Evolutionary conservation across 2,888 invertebrate species (phyloP), one percentile per base, ranked within the genome.

Genomic region (Oxycera nigricornis): DNA sequence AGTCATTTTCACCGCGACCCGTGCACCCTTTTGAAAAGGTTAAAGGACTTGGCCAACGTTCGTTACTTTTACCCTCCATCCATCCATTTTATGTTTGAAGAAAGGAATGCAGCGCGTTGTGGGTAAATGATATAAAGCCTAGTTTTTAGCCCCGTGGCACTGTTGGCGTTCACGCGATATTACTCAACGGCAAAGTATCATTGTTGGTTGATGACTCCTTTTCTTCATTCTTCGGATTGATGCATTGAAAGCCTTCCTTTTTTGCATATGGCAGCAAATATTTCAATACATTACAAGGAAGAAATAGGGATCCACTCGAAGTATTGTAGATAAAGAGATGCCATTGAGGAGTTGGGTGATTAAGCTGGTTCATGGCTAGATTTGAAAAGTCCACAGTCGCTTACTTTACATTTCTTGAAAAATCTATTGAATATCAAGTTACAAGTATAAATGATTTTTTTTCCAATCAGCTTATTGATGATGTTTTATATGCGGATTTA

Each of bases 141-240:
- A 73, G 50, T 70, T 70, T 73, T 73, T 73, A 75, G 62, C 73
- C 75, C 73, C 41, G 62, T 62, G 28, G 73, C 73, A 67, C 73
- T 73, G 73, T 70, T 55, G 70, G 62, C 28, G 73, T 75, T 75
- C 73, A 73, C 55, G 41, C 50, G 30, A 22, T 73, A 30, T 22
- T 72, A 50, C 75, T 20, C 46, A 57, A 35, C 55, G 52, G 67
- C 62, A 75, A 70, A 62, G 72, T 46, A 57, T 62, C 62, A 75
- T 75, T 75, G 75, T 75, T 67, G 73, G 62, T 30, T 57, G 39
- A 39, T 52, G 52, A 70, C 30, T 73, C 73, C 55, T 41, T 67
- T 62, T 61, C 55, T 59, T 59, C 72, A 72, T 59, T 28, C 59
- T 28, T 59, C 30, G 31, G 65, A 70, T 31, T 55, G 73, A 50